Percentiles rank a stretch among this genome's conserved stretches.
Evolutionary conservation across 1,140 invertebrate genomes (phyloP).

Genomic region (Campoletis sonorensis): DNA sequence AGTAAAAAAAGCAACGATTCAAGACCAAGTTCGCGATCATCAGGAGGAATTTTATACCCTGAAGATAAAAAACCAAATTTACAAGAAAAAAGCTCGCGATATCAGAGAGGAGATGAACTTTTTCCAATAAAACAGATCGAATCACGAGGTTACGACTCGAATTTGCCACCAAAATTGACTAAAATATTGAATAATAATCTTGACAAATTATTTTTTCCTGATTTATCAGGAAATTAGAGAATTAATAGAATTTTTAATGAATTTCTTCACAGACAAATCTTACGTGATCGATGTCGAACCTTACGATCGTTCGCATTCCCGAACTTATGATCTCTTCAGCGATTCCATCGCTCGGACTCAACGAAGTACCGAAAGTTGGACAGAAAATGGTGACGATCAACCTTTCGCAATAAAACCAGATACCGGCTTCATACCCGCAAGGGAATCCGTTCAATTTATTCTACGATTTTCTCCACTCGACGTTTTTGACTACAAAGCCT

Average conservation of each 20-base stretch:
- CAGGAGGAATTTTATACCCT: conserved; percentile 45
- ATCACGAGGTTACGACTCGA: neutral
- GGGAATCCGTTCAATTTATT: conserved; percentile 52
- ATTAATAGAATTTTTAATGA: conserved; percentile 10
- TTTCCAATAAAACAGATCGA: neutral
- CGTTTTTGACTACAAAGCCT: conserved; percentile 65
- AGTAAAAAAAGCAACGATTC: conserved; percentile 15
- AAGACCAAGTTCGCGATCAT: conserved; percentile 43
- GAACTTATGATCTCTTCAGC: conserved; percentile 61
- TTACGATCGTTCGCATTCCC: neutral
- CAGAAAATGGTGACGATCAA: conserved; percentile 58
- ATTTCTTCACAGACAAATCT: conserved; percentile 23
- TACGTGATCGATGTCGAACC: conserved; percentile 18
- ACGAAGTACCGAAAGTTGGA: conserved; percentile 63
- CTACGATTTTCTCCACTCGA: conserved; percentile 66
- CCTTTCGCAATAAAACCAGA: conserved; percentile 66
- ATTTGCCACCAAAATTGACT: too few relatives aligned
- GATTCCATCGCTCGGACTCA: conserved; percentile 57
- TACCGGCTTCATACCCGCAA: conserved; percentile 58
- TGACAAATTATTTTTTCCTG: too few relatives aligned
- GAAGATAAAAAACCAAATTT: conserved; percentile 1
- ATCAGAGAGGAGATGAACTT: conserved; percentile 29
- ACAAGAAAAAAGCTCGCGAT: neutral
- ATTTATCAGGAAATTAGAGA: neutral
- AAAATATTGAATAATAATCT: too few relatives aligned